Percentiles rank a stretch among this genome's conserved stretches.
These are phyloP conservation scores for Ginglymostoma cirratum DNA, from an alignment of 2,113 vertebrate genomes.

Conservation along the genomic window DNA sequence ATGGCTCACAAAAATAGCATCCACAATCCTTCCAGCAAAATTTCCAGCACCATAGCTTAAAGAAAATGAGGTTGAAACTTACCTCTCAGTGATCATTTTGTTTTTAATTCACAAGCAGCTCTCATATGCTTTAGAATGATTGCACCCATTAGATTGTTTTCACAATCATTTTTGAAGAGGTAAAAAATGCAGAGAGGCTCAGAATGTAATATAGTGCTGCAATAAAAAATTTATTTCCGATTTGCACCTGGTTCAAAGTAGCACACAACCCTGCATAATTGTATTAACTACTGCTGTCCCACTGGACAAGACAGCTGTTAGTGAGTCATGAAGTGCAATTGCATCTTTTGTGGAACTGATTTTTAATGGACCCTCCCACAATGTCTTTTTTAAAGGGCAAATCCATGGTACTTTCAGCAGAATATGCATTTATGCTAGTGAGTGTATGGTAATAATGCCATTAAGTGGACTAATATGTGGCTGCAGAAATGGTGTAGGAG, in stretches of 20 bases:
- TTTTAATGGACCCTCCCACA: neutral
- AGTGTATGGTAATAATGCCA: too few species aligned
- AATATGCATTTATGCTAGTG: neutral
- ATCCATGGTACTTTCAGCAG: neutral
- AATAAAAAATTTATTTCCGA: neutral
- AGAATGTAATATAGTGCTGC: neutral
- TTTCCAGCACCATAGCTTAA: neutral
- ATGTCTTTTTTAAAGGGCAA: neutral
- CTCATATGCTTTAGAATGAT: neutral
- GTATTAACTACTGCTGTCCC: neutral
- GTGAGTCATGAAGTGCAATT: neutral
- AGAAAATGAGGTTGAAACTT: constrained; percentile 26
- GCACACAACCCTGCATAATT: neutral
- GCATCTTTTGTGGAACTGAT: neutral
- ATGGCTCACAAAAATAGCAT: neutral
- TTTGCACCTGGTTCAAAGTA: neutral
- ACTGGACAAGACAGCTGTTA: neutral
- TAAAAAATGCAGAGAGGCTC: neutral
- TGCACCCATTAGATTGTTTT: neutral
- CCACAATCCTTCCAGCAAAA: neutral
- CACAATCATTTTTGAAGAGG: neutral
- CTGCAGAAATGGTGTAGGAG: too few species aligned
- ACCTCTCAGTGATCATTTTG: neutral
- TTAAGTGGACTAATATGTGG: too few species aligned
- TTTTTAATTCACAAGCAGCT: constrained; percentile 32